Evolutionary conservation across 2,113 vertebrate species (phyloP), one percentile per base, ranked within the genome.

Genomic region (Centropristis striata): DNA sequence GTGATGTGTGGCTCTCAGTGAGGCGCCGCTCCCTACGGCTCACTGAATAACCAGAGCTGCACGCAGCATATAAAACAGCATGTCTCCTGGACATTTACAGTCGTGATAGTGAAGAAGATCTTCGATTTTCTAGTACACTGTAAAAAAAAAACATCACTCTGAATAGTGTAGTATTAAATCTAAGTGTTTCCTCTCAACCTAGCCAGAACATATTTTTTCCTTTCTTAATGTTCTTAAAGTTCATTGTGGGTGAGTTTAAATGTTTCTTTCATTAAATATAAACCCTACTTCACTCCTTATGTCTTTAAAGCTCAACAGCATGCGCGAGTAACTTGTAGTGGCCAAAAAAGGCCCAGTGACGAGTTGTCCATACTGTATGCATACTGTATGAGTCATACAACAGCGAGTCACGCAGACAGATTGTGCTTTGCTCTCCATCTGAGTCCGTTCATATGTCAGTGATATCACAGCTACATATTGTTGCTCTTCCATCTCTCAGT

Each of bases 381-480:
- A 74, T 81, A 72, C 81, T 60, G 86, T 77, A 64, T 90, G 92
- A 93, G 80, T 91, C 88, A 86, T 32, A 36, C 54, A 37, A 81
- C 66, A 64, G 78, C 77, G 71, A 77, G 80, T 75, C 78, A 80
- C 70, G 42, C 54, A 61, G 85, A 92, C 92, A 91, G 88, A 86
- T 84, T 88, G 89, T 59, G 69, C 74, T 78, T 65, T 57, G 83
- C 64, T 84, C 80, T 83, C 86, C 85, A 83, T 91, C 88, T 86
- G 89, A 92, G 68, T 73, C 70, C 32, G 15, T 71, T 92, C 86
- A 85, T 86, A 88, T 90, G 90, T 87, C 85, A 77, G 79, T 37
- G 67, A 86, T 75, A 80, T 72, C 79, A 67, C 83, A 59, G 72
- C 47, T 63, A 84, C 80, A 83, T 87, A 77, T 65, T 84, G 65